Evolutionary conservation across 1,140 invertebrate genomes (phyloP).

Genomic region (Drosophila insularis): DNA sequence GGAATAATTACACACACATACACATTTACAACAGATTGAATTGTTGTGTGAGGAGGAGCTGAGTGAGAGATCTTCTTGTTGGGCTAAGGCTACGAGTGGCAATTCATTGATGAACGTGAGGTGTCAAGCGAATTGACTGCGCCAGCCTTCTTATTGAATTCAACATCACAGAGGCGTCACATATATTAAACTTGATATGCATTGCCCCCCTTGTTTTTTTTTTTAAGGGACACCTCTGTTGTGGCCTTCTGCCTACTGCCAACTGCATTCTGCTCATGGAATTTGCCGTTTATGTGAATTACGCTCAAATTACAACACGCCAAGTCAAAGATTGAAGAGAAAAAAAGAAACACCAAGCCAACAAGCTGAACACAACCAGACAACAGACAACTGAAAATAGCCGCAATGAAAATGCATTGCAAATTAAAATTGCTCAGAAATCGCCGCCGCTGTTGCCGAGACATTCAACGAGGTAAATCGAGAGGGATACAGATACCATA

Average conservation of each 20-base stretch:
- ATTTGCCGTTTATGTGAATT: constrained; percentile 71
- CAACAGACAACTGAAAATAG: constrained; percentile 65
- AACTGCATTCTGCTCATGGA: constrained; percentile 26
- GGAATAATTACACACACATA: constrained; percentile 80
- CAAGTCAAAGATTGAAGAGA: constrained; percentile 17
- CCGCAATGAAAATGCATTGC: constrained; percentile 71
- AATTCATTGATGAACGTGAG: constrained; percentile 77
- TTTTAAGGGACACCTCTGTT: constrained; percentile 24
- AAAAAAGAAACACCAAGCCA: constrained; percentile 6
- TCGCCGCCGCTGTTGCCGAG: constrained; percentile 20
- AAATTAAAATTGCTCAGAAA: constrained; percentile 77
- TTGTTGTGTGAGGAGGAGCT: constrained; percentile 41
- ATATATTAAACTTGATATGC: background rate
- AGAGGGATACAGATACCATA: background rate
- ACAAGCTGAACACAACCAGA: background rate
- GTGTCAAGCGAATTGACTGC: constrained; percentile 78
- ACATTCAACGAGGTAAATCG: background rate
- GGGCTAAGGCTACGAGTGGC: background rate
- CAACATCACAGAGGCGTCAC: constrained; percentile 37
- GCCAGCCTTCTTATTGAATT: constrained; percentile 24
- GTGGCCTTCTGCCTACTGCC: background rate
- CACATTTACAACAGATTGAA: constrained; percentile 70
- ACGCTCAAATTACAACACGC: constrained; percentile 72
- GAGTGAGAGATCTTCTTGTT: constrained; percentile 44
- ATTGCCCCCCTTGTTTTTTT: background rate